A percentile compares a stretch with the other conserved stretches of the same genome.
These are phyloP conservation scores for Schizaphis graminum DNA, from an alignment of 2,888 invertebrate genomes.

Conservation along the genomic window DNA sequence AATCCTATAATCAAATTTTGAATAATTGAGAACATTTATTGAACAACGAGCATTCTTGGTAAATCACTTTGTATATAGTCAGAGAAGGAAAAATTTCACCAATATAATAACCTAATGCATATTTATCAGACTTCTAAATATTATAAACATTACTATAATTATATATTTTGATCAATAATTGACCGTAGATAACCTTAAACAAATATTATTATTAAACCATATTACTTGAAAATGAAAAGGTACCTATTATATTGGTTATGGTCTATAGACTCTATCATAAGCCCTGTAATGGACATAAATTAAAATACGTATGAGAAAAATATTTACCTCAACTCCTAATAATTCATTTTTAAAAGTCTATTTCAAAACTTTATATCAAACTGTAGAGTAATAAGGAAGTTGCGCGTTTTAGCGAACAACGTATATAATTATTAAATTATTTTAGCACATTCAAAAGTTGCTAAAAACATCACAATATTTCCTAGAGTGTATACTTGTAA, in stretches of 20 bases:
- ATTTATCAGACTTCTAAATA: background rate
- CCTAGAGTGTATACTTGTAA: background rate
- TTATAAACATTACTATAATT: background rate
- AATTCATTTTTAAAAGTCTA: background rate
- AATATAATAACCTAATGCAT: background rate
- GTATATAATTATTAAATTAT: constrained; percentile 16
- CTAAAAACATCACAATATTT: background rate
- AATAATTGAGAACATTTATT: no score
- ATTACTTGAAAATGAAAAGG: background rate
- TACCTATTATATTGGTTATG: background rate
- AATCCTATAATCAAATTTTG: no score
- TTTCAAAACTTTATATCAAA: background rate
- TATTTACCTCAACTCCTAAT: background rate
- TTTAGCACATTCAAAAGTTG: constrained; percentile 8
- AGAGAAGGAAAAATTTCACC: background rate
- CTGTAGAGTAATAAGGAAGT: background rate
- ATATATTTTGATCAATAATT: background rate
- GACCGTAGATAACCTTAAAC: background rate
- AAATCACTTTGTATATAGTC: background rate
- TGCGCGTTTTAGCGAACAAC: background rate
- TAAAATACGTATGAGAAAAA: background rate
- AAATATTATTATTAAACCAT: background rate
- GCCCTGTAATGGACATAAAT: background rate
- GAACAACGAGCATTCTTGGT: no score
- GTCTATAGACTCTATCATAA: background rate